A percentile compares a stretch with the other conserved stretches of the same genome.
Conservation (phyloP, 1,140 invertebrate genomes). For the Saccostrea cuccullata region DNA sequence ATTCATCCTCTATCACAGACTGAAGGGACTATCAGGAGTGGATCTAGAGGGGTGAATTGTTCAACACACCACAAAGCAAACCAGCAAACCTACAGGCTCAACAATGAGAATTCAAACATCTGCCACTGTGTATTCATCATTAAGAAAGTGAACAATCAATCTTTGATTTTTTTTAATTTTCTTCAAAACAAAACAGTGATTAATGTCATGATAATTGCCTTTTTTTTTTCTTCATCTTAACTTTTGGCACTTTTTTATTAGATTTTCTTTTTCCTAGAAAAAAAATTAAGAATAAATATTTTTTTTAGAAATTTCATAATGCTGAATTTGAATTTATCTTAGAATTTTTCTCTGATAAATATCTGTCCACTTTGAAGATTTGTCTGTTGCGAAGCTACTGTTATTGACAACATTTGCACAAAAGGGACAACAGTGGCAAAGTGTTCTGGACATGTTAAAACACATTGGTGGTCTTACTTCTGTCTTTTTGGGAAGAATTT, state of each 20-base stretch:
- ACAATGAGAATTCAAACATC: neutral
- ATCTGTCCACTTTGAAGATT: neutral
- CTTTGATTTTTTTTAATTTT: neutral
- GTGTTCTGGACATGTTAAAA: slow-evolving; percentile 32
- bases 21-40: neutral
- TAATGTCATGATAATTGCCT: slow-evolving; percentile 1
- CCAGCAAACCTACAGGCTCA: slow-evolving; percentile 13
- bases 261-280: neutral
- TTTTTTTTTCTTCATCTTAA: neutral
- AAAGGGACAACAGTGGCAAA: neutral
- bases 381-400: neutral
- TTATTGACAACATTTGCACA: neutral
- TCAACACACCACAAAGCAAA: slow-evolving; percentile 8
- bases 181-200: neutral
- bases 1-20: neutral
- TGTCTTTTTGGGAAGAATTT: slow-evolving; percentile 63
- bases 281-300: neutral
- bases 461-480: slow-evolving; percentile 59
- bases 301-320: neutral
- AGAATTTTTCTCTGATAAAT: neutral
- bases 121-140: slow-evolving; percentile 11
- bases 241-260: slow-evolving; percentile 4
- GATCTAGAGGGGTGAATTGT: slow-evolving; percentile 20
- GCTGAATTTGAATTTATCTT: neutral
- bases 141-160: neutral